Percentiles rank a stretch among this genome's conserved stretches.
Conservation (phyloP, 30 jellyfish, hydroid and myxozoan genomes). For the Aurelia aurita complex sp. Pacific region DNA sequence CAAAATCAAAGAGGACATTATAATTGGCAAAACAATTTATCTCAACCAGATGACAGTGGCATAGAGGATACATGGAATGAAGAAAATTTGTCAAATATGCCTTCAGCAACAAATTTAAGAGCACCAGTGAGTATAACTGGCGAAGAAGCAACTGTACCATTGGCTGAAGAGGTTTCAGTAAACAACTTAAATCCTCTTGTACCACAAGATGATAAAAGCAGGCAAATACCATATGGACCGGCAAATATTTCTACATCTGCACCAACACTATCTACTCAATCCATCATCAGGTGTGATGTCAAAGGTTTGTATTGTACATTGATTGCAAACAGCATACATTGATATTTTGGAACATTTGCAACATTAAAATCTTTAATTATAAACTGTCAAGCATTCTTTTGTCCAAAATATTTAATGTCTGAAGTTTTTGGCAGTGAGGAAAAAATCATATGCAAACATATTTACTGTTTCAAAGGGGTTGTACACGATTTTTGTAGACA, state of each 20-base stretch:
- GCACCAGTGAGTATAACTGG: constrained; percentile 7
- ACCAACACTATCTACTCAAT: constrained; percentile 9
- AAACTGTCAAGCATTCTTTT: not conserved
- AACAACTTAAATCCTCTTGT: constrained; percentile 36
- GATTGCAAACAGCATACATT: not conserved
- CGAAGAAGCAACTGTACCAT: not conserved
- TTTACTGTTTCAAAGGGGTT: too few relatives aligned
- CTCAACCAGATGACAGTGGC: constrained; percentile 82
- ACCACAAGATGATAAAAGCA: constrained; percentile 42
- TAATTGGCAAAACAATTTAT: too few relatives aligned
- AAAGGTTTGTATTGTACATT: constrained; percentile 23
- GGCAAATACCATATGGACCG: constrained; percentile 38
- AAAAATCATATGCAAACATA: too few relatives aligned
- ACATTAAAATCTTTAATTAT: too few relatives aligned
- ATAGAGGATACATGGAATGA: constrained; percentile 88
- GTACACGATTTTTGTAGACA: too few relatives aligned
- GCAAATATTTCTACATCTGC: constrained; percentile 28
- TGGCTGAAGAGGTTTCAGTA: constrained; percentile 16
- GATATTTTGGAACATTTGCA: not conserved
- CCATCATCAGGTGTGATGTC: constrained; percentile 19
- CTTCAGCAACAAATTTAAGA: constrained; percentile 16
- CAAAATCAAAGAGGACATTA: too few relatives aligned
- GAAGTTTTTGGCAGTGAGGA: too few relatives aligned
- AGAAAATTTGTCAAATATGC: constrained; percentile 29
- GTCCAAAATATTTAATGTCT: too few relatives aligned